Evolutionary conservation across 2,888 invertebrate species (phyloP).

Genomic region (Theretra japonica): DNA sequence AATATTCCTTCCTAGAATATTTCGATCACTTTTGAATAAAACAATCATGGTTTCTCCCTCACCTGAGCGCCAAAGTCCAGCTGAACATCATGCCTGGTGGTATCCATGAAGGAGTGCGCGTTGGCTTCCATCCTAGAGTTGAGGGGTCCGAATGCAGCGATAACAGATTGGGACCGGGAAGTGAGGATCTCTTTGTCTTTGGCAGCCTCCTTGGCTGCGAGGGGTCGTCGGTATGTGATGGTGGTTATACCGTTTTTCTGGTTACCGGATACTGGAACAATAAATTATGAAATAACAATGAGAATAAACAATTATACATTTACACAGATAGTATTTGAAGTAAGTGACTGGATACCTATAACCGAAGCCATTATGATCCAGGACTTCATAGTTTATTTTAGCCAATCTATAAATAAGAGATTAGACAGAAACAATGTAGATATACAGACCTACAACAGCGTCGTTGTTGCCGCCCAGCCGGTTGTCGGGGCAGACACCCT

Average conservation of each 20-base stretch:
- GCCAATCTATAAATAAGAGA: neutral
- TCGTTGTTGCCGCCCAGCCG: conserved; percentile 92
- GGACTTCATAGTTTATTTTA: neutral
- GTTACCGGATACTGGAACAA: conserved; percentile 86
- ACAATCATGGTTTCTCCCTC: conserved; percentile 34
- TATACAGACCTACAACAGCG: conserved; percentile 84
- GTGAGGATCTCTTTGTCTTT: conserved; percentile 89
- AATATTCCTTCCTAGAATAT: no score
- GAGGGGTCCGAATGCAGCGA: conserved; percentile 94
- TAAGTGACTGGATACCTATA: no score
- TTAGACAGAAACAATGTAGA: neutral
- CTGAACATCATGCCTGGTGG: conserved; percentile 88
- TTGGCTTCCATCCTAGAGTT: conserved; percentile 93
- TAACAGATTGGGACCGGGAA: conserved; percentile 89
- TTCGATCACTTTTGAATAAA: no score
- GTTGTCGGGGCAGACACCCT: conserved; percentile 94
- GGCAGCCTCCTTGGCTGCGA: conserved; percentile 89
- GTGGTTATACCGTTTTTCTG: conserved; percentile 92
- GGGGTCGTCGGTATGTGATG: conserved; percentile 90
- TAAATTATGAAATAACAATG: neutral
- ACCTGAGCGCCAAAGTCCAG: conserved; percentile 90
- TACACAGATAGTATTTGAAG: no score
- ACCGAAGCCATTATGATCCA: no score
- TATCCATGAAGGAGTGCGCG: conserved; percentile 90
- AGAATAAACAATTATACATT: no score